These are phyloP conservation scores for Cnemophilus loriae DNA, from an alignment of 2,113 vertebrate species.

Conservation along the genomic window DNA sequence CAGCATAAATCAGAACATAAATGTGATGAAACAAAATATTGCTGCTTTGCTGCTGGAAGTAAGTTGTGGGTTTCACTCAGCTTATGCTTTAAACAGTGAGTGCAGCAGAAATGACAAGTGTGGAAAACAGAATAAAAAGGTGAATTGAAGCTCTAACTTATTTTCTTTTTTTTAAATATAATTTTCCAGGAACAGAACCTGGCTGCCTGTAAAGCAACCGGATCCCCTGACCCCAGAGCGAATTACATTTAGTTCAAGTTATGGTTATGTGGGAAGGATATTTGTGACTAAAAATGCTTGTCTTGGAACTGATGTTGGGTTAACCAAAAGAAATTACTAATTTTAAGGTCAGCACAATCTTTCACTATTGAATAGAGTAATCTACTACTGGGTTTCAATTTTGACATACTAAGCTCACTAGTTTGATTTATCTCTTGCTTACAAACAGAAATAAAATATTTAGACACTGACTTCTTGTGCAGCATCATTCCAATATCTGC, in stretches of 20 bases:
- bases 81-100: not conserved
- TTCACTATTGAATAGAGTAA: not conserved
- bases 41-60: not conserved
- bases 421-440: not conserved
- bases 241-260: not conserved
- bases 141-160: not conserved
- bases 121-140: not conserved
- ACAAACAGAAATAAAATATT: not conserved
- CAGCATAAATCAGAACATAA: constrained; percentile 33
- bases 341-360: not conserved
- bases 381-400: not conserved
- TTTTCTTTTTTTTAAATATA: not conserved
- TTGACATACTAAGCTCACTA: not conserved
- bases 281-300: not conserved
- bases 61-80: not conserved
- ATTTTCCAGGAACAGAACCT: not conserved
- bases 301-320: not conserved
- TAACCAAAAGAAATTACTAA: not conserved
- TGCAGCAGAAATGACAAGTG: not conserved
- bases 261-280: not conserved
- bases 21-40: not conserved
- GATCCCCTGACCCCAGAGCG: not conserved
- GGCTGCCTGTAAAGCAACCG: not conserved
- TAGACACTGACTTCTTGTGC: not conserved
- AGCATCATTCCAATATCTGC: not conserved